Percentiles rank a stretch among this genome's conserved stretches.
These are phyloP conservation scores for Listronotus oregonensis DNA, from an alignment of 1,140 invertebrate genomes.

Conservation along the genomic window DNA sequence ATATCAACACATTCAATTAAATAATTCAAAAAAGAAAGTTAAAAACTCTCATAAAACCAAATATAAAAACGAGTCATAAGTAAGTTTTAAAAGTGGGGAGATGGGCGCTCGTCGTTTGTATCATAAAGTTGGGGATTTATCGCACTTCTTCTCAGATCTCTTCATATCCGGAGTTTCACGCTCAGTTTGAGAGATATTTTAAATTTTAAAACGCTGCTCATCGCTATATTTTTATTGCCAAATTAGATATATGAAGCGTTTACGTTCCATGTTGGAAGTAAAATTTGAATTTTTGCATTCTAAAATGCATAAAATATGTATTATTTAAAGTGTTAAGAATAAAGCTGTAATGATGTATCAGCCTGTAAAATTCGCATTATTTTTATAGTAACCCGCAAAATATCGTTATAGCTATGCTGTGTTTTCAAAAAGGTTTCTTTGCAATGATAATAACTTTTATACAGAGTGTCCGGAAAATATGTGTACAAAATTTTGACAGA, in stretches of 20 bases:
- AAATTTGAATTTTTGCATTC: slow-evolving; percentile 18
- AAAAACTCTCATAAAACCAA: slow-evolving; percentile 6
- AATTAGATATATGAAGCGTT: slow-evolving; percentile 31
- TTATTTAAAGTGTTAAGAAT: neutral
- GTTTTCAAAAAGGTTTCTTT: too few species aligned
- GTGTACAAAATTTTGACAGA: neutral
- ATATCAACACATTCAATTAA: too few species aligned
- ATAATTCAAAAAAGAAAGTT: too few species aligned
- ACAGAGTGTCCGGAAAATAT: too few species aligned
- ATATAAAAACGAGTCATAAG: slow-evolving; percentile 14
- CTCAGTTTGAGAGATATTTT: slow-evolving; percentile 33
- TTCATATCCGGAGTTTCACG: slow-evolving; percentile 33
- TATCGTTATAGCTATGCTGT: too few species aligned
- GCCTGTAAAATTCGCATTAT: too few species aligned
- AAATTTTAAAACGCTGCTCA: slow-evolving; percentile 27
- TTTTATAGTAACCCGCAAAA: too few species aligned
- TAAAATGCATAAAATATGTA: slow-evolving; percentile 13
- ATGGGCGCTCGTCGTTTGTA: slow-evolving; percentile 24
- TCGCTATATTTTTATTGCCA: slow-evolving; percentile 30
- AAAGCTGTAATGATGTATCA: neutral
- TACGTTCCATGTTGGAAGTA: slow-evolving; percentile 15
- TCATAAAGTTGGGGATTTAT: slow-evolving; percentile 31
- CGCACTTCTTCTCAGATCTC: slow-evolving; percentile 29
- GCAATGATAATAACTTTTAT: too few species aligned
- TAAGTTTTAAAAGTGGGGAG: slow-evolving; percentile 23